Percentiles rank a stretch among this genome's conserved stretches.
These are phyloP conservation scores for Ginglymostoma cirratum DNA, from an alignment of 2,113 vertebrate genomes.

Conservation along the genomic window DNA sequence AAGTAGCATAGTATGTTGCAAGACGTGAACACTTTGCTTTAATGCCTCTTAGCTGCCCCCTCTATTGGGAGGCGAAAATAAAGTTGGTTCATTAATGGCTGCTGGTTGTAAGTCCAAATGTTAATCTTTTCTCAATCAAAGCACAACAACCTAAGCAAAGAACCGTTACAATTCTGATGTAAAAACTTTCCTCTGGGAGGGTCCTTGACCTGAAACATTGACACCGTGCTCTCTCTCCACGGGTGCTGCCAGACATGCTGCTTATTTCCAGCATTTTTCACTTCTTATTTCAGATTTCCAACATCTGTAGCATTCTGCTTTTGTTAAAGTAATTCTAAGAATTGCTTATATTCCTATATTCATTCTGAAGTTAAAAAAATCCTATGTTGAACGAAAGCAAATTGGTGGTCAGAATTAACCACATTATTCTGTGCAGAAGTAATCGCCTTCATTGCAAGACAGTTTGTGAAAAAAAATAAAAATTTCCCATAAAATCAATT, in stretches of 20 bases:
- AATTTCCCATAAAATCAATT: conserved; percentile 26
- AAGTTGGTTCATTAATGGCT: too few species aligned
- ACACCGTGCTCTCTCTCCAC: not conserved
- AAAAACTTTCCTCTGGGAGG: not conserved
- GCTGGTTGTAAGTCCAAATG: too few species aligned
- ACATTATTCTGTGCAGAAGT: not conserved
- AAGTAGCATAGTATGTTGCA: too few species aligned
- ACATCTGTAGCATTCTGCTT: not conserved
- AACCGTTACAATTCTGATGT: too few species aligned
- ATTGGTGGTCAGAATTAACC: not conserved
- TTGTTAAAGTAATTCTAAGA: not conserved
- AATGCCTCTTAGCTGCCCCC: too few species aligned
- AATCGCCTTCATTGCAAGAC: not conserved
- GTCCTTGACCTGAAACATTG: not conserved
- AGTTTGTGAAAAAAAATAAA: not conserved
- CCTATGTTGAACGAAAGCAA: not conserved
- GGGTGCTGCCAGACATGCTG: not conserved
- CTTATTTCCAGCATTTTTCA: not conserved
- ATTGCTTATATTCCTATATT: not conserved
- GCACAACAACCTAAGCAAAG: too few species aligned
- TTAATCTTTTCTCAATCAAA: too few species aligned
- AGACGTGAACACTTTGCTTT: too few species aligned
- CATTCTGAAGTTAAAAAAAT: not conserved
- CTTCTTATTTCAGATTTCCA: not conserved
- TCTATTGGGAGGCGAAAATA: too few species aligned